A percentile compares a stretch with the other conserved stretches of the same genome.
Evolutionary conservation across 2,888 invertebrate genomes (phyloP).

Genomic region (Zhengitettix transpicula): DNA sequence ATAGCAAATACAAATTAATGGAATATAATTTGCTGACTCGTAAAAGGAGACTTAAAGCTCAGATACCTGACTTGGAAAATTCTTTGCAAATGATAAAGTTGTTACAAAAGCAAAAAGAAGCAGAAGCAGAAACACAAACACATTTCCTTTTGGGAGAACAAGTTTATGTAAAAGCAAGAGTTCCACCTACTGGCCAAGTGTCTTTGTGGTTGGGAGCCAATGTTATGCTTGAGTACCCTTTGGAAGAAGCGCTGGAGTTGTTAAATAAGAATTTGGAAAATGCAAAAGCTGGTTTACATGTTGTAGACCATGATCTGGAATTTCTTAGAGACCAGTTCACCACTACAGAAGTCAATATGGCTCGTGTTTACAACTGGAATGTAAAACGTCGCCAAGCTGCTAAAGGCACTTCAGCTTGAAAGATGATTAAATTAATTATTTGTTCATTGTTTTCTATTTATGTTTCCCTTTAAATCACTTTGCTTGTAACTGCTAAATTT

Average conservation of each 20-base stretch:
- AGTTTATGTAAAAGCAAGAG: slow-evolving; percentile 67
- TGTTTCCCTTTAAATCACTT: too few species aligned
- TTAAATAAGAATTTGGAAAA: slow-evolving; percentile 68
- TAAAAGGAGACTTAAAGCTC: slow-evolving; percentile 63
- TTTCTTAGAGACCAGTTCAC: slow-evolving; percentile 94
- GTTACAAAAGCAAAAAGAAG: slow-evolving; percentile 60
- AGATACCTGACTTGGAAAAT: slow-evolving; percentile 87
- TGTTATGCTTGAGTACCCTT: slow-evolving; percentile 59
- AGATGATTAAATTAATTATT: too few species aligned
- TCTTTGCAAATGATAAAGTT: slow-evolving; percentile 85
- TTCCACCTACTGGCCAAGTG: slow-evolving; percentile 81
- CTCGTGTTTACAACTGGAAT: slow-evolving; percentile 95
- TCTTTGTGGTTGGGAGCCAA: slow-evolving; percentile 44
- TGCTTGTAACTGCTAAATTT: too few species aligned
- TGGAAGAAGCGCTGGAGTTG: slow-evolving; percentile 77
- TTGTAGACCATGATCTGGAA: slow-evolving; percentile 83
- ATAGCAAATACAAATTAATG: slow-evolving; percentile 95
- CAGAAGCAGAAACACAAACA: slow-evolving; percentile 52
- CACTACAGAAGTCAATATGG: slow-evolving; percentile 98
- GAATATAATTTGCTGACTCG: slow-evolving; percentile 81
- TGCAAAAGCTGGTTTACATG: slow-evolving; percentile 65
- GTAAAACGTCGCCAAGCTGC: slow-evolving; percentile 77
- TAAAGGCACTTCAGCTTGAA: slow-evolving; percentile 24
- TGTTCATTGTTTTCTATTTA: too few species aligned
- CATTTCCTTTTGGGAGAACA: slow-evolving; percentile 88